Evolutionary conservation across 23 tunicate species (phyloP).

Genomic region (Trididemnum nubilum): DNA sequence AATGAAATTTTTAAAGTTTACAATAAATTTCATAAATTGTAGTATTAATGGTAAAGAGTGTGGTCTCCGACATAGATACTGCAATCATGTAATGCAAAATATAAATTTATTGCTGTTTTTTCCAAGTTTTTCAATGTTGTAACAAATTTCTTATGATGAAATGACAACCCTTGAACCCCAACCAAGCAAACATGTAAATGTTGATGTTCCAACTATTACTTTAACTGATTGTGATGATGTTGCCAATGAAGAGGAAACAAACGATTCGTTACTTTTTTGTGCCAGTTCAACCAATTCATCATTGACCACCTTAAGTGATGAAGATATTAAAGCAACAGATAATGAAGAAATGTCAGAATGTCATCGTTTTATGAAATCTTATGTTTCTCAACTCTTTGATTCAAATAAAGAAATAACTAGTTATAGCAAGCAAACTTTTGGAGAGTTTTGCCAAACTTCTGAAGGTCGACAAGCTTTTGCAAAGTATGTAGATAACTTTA

Average conservation of each 20-base stretch:
- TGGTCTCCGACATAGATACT: too few relatives aligned
- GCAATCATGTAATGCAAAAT: too few relatives aligned
- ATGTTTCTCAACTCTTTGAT: constrained; percentile 67
- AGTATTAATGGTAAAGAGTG: too few relatives aligned
- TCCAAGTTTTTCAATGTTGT: too few relatives aligned
- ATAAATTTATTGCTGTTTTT: too few relatives aligned
- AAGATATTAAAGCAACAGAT: background rate
- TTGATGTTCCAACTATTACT: background rate
- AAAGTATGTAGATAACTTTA: constrained; percentile 61
- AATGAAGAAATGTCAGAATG: constrained; percentile 13
- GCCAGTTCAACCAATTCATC: constrained; percentile 19
- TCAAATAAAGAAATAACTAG: constrained; percentile 32
- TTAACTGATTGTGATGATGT: background rate
- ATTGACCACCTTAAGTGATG: background rate
- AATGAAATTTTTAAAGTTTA: too few relatives aligned
- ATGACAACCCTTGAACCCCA: too few relatives aligned
- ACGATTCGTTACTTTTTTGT: background rate
- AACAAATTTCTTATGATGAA: too few relatives aligned
- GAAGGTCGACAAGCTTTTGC: constrained; percentile 73
- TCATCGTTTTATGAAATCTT: constrained; percentile 46
- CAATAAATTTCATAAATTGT: too few relatives aligned
- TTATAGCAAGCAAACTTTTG: constrained; percentile 61
- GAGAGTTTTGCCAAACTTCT: constrained; percentile 59
- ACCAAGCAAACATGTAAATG: too few relatives aligned
- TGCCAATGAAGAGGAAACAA: background rate